Percentiles rank a stretch among this genome's conserved stretches.
phyloP scores from a whole-genome alignment of 2,888 invertebrate genomes.

The Theodoxus fluviatilis region DNA sequence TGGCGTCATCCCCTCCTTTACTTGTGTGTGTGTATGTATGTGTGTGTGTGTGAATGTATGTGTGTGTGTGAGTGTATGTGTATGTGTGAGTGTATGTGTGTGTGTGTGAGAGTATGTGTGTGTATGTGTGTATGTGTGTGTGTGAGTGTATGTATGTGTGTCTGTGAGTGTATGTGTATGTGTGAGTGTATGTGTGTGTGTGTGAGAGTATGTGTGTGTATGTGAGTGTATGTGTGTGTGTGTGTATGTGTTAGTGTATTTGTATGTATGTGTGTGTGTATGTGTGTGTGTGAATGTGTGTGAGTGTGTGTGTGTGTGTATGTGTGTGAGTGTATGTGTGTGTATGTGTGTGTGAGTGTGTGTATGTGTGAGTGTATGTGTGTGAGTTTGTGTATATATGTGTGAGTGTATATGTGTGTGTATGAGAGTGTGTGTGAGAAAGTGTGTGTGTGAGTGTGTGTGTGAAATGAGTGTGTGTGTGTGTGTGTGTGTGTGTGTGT shows the following conservation, averaged over 20 bases:
- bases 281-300: conserved; percentile 4
- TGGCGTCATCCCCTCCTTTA: background rate
- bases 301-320: background rate
- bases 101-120: background rate
- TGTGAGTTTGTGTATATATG: conserved; percentile 10
- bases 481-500: background rate
- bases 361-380: conserved; percentile 20
- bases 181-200: too few relatives aligned
- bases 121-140: background rate
- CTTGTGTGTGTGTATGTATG: background rate
- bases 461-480: background rate
- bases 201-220: background rate
- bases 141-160: background rate
- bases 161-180: background rate
- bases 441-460: background rate
- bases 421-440: background rate
- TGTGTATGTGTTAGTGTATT: background rate
- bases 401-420: conserved; percentile 7
- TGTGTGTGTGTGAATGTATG: background rate
- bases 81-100: background rate
- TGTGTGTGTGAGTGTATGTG: background rate
- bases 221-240: background rate
- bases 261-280: background rate
- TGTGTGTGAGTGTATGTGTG: background rate
- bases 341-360: background rate